A percentile compares a stretch with the other conserved stretches of the same genome.
Conservation (phyloP, 2,888 invertebrate species). For the Tetrapedia diversipes region DNA sequence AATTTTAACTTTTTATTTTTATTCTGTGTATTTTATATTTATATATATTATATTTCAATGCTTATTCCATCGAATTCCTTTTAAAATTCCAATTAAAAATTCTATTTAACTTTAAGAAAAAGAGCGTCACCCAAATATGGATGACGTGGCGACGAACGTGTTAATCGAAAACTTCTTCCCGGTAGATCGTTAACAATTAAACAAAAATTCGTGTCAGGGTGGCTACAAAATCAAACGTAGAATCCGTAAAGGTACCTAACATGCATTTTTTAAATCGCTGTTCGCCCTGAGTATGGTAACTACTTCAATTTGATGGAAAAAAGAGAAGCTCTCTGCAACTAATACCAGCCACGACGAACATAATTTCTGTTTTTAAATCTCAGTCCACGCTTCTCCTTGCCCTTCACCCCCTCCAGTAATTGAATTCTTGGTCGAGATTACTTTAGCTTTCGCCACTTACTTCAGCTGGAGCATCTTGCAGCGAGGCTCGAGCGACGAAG, state of each 20-base stretch:
- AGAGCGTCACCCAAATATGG: too few relatives aligned
- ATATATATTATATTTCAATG: too few relatives aligned
- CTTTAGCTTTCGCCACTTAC: conserved; percentile 73
- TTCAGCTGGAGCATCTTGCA: conserved; percentile 59
- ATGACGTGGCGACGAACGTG: too few relatives aligned
- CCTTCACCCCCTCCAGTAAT: conserved; percentile 71
- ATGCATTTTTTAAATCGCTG: background rate
- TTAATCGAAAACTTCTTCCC: too few relatives aligned
- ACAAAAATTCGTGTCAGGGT: too few relatives aligned
- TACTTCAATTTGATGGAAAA: background rate
- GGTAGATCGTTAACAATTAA: too few relatives aligned
- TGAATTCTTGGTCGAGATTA: conserved; percentile 79
- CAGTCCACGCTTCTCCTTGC: conserved; percentile 69
- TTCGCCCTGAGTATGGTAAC: background rate
- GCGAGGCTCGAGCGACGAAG: conserved; percentile 36
- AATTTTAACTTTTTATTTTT: too few relatives aligned
- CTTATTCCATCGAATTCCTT: too few relatives aligned
- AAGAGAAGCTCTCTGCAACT: conserved; percentile 42
- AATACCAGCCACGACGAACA: conserved; percentile 72
- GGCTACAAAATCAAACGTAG: background rate
- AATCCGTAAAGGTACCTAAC: background rate
- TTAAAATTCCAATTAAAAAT: too few relatives aligned
- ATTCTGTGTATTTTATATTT: too few relatives aligned
- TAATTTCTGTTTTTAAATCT: conserved; percentile 81
- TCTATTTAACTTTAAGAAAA: too few relatives aligned